A percentile compares a stretch with the other conserved stretches of the same genome.
Conservation (phyloP, 2,888 invertebrate species). For the Neocrepidodera transversa region DNA sequence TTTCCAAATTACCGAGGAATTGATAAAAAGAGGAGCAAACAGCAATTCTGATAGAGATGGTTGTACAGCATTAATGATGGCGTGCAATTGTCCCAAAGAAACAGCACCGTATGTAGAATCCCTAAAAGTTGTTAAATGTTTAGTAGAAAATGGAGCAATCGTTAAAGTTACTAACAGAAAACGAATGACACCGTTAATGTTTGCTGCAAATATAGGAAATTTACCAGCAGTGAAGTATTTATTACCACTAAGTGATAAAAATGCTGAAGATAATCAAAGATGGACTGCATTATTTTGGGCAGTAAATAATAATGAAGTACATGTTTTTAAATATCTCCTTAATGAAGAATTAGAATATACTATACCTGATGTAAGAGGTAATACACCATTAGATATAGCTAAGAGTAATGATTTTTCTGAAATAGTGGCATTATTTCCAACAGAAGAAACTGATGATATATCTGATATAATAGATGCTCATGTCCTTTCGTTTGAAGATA, state of each 20-base stretch:
- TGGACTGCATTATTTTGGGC: slow-evolving; percentile 73
- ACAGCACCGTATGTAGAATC: slow-evolving; percentile 62
- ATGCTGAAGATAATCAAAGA: slow-evolving; percentile 67
- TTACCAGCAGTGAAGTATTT: slow-evolving; percentile 64
- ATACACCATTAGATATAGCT: slow-evolving; percentile 65
- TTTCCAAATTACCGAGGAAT: slow-evolving; percentile 61
- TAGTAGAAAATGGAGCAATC: slow-evolving; percentile 64
- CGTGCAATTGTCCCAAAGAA: slow-evolving; percentile 65
- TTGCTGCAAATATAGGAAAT: slow-evolving; percentile 64
- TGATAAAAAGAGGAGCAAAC: slow-evolving; percentile 67
- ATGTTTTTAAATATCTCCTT: slow-evolving; percentile 65
- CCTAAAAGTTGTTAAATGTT: slow-evolving; percentile 51
- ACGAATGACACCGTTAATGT: slow-evolving; percentile 71
- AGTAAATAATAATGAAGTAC: slow-evolving; percentile 64
- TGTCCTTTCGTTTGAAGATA: slow-evolving; percentile 44
- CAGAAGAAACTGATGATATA: slow-evolving; percentile 52
- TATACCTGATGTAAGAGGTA: slow-evolving; percentile 63
- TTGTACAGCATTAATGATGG: slow-evolving; percentile 69
- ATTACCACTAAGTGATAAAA: slow-evolving; percentile 64
- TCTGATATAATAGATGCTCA: slow-evolving; percentile 29
- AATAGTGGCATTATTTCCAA: slow-evolving; percentile 61
- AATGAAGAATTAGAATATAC: slow-evolving; percentile 62
- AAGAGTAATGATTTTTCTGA: slow-evolving; percentile 62
- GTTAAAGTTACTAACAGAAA: slow-evolving; percentile 66
- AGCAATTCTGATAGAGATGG: slow-evolving; percentile 64